A percentile compares a stretch with the other conserved stretches of the same genome.
Evolutionary conservation across 2,888 invertebrate species (phyloP).

Genomic region (Polymixis lichenea): DNA sequence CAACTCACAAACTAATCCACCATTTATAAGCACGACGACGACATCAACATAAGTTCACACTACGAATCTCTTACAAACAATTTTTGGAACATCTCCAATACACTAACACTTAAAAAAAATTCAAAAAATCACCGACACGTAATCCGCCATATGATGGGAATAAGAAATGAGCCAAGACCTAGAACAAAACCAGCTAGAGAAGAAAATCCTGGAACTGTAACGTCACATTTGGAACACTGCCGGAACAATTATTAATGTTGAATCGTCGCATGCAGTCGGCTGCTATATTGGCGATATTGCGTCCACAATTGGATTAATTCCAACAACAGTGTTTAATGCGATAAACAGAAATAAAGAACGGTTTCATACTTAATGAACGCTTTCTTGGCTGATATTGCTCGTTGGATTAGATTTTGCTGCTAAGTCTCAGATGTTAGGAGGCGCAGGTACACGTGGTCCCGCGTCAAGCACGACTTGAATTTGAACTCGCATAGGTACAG

Average conservation of each 20-base stretch:
- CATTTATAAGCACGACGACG: constrained; percentile 20
- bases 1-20: constrained; percentile 2
- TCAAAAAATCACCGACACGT: constrained; percentile 55
- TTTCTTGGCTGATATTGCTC: constrained; percentile 67
- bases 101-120: constrained; percentile 32
- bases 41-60: constrained; percentile 34
- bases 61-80: constrained; percentile 24
- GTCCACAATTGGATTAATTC: constrained; percentile 74
- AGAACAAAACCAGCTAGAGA: constrained; percentile 30
- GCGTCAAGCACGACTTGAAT: neutral
- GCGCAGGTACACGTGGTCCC: neutral
- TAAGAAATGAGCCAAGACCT: constrained; percentile 58
- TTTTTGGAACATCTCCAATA: constrained; percentile 52
- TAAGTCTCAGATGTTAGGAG: constrained; percentile 42
- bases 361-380: constrained; percentile 70
- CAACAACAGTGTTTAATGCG: constrained; percentile 73
- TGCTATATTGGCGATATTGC: constrained; percentile 57
- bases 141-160: constrained; percentile 57
- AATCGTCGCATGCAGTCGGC: constrained; percentile 49
- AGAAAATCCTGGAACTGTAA: constrained; percentile 38
- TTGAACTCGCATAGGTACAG: neutral
- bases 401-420: constrained; percentile 58
- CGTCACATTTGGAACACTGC: constrained; percentile 65
- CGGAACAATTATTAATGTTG: constrained; percentile 64
- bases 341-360: constrained; percentile 75